These are phyloP conservation scores for Lamproptera curius DNA, from an alignment of 2,888 invertebrate species.

Conservation along the genomic window DNA sequence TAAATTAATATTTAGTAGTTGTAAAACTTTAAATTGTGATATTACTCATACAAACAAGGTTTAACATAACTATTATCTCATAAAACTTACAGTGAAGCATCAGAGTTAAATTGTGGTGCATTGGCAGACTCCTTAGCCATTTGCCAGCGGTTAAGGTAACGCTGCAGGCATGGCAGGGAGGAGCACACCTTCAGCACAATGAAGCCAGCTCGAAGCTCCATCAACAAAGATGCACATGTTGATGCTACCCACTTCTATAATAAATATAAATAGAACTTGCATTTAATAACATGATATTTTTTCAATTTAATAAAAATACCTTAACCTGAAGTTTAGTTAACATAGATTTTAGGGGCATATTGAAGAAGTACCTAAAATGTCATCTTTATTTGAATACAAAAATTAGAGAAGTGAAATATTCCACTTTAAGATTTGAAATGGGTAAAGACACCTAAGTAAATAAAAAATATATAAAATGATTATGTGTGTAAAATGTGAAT, in stretches of 20 bases:
- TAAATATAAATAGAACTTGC: neutral
- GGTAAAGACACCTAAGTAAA: no score
- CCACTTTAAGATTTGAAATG: no score
- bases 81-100: constrained; percentile 79
- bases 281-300: no score
- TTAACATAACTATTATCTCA: neutral
- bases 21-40: no score
- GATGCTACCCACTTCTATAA: constrained; percentile 86
- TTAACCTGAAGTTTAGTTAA: no score
- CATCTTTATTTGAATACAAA: no score
- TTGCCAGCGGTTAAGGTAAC: constrained; percentile 73
- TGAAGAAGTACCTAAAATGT: no score
- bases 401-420: no score
- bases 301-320: no score
- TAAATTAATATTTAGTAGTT: no score
- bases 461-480: constrained; percentile 2
- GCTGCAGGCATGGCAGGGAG: constrained; percentile 81
- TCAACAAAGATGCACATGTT: constrained; percentile 87
- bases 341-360: no score
- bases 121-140: constrained; percentile 82
- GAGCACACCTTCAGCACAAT: constrained; percentile 89
- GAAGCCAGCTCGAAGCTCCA: constrained; percentile 89
- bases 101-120: constrained; percentile 84
- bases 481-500: neutral
- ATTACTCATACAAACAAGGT: neutral